Base-by-base conservation (phyloP, 2,888 invertebrate species). In the Melanchra persicariae region DNA sequence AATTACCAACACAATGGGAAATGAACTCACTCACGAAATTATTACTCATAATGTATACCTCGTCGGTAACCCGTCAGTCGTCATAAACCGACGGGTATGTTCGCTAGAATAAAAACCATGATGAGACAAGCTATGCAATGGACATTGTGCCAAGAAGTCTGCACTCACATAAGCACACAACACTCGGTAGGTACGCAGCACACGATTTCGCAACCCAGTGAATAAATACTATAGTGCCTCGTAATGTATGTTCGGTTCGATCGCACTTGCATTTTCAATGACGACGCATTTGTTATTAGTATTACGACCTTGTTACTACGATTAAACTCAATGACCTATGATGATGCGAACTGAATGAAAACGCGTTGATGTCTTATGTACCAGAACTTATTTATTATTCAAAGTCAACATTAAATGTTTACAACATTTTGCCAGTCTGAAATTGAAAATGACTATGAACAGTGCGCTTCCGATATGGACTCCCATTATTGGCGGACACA, bases 1-100 rank as follows among this genome's bases (percentile, higher is more conserved):
- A 89, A 93, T 94, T 93, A 94, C 88, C 88, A 93, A 93, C 93
- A 92, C 93, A 93, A 94, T 94, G 94, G 89, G 88, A 90, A 92
- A 91, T 93, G 93, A 93, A 95, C 94, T 95, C 95, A 95, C 95
- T 93, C 91, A 85, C 88, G 83, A 87, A 87, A 86, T 90, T 87
- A 89, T 91, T 92, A 94, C 75, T 84, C 93, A 87, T 88, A 85
- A 82, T 85, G 85, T 87, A 70, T 71, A 82, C 72, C 67, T 75
- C 85, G 81, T 68, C 87, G 91, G 86, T 82, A 89, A 85, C 81
- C 82, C 87, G 86, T 87, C 88, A 83, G 88, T 82, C 84, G 87
- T 87, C 83, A 88, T 89, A 92, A 88, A 91, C 90, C 90, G 90
- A 91, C 84, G 88, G 89, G 85, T 89, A 89, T 90, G 87, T 87